These are phyloP conservation scores for Triops longicaudatus DNA, from an alignment of 1,140 invertebrate genomes.

Conservation along the genomic window DNA sequence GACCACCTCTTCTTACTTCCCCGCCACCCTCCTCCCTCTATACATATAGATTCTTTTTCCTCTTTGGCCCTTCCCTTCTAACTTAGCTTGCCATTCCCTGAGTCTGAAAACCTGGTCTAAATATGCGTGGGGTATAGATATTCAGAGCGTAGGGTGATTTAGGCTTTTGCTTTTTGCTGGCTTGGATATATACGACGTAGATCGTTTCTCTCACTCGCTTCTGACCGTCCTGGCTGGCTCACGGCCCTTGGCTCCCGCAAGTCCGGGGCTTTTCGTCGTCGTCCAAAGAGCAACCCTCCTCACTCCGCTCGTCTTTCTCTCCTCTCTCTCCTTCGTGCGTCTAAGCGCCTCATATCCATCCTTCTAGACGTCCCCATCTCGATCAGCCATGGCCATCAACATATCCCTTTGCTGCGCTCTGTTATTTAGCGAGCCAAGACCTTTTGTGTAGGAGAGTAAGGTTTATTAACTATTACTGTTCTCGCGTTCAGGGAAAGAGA, in stretches of 20 bases:
- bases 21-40: neutral
- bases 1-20: neutral
- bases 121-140: slow-evolving; percentile 15
- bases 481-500: neutral
- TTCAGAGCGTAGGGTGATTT: slow-evolving; percentile 11
- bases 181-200: neutral
- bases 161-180: neutral
- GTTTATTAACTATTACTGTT: neutral
- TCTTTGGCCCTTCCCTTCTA: neutral
- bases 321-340: neutral
- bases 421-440: neutral
- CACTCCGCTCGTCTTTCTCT: too few species aligned
- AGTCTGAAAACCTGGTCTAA: neutral
- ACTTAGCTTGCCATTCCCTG: neutral
- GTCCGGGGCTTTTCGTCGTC: neutral
- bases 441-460: neutral
- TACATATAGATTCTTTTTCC: neutral
- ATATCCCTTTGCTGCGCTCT: neutral
- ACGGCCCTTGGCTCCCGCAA: neutral
- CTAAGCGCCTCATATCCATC: neutral
- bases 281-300: neutral
- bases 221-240: too few species aligned
- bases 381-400: neutral
- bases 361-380: neutral
- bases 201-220: neutral